Base-by-base conservation (phyloP, 2,888 invertebrate genomes). In the Aproaerema taeniolella region DNA sequence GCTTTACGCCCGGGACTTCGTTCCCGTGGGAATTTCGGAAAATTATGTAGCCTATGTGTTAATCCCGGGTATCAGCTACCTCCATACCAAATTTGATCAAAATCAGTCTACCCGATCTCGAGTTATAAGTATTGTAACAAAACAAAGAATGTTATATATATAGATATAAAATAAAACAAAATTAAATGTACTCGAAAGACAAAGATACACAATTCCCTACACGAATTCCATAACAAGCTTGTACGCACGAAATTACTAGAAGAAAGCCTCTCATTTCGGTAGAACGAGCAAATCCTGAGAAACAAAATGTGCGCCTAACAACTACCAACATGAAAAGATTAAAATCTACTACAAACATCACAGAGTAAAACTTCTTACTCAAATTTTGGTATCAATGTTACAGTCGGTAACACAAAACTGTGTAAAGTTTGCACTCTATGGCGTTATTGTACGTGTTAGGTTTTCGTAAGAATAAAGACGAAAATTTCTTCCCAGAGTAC, bases 181-280 rank as follows among this genome's bases (percentile, higher is more conserved):
- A n/a, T n/a, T n/a, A n/a, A n/a, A n/a, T n/a, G n/a, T n/a, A n/a
- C n/a, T n/a, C n/a, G n/a, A n/a, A n/a, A n/a, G n/a, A n/a, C n/a
- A n/a, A n/a, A n/a, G n/a, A n/a, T n/a, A n/a, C n/a, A n/a, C n/a
- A 20, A 20, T 20, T 20, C 20, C 20, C 8, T 26, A n/a, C 39
- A 44, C 39, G 31, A 48, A 42, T 38, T 40, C 39, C 32, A 41
- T 45, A 49, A 49, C 45, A 42, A 43, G 43, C 35, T 44, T 36
- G 33, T 37, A 42, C 48, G 45, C 38, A 41, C 42, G 51, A 45
- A 46, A 52, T 49, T 49, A 48, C 50, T 39, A 35, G 47, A 49
- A 50, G 49, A 53, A 64, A 61, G 60, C 59, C 59, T 58, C 55
- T 64, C 60, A 65, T 60, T 58, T 49, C 61, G 60, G 59, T 53